Conservation (phyloP, 2,113 vertebrate genomes). For the Gracilinanus agilis region DNA sequence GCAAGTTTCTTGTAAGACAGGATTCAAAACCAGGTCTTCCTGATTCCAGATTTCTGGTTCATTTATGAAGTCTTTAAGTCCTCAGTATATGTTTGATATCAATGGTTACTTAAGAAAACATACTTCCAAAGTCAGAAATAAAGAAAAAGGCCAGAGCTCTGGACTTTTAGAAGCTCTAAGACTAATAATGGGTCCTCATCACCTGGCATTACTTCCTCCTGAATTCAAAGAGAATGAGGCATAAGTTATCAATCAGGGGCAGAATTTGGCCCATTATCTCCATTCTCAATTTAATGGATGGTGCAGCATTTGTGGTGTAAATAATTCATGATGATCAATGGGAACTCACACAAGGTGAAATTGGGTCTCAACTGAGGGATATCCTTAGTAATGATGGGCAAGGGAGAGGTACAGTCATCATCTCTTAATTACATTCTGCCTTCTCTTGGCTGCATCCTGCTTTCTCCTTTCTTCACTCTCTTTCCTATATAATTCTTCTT, state of each 20-base stretch:
- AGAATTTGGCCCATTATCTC: slow-evolving; percentile 55
- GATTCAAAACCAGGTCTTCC: neutral
- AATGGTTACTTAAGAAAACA: neutral
- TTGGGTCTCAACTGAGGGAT: slow-evolving; percentile 63
- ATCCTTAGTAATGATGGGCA: slow-evolving; percentile 52
- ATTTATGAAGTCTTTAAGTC: neutral
- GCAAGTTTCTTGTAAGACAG: neutral
- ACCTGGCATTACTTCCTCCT: neutral
- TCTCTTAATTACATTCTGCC: slow-evolving; percentile 74
- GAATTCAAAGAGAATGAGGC: neutral
- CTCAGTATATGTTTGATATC: neutral
- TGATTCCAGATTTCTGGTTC: neutral
- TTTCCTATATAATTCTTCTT: slow-evolving; percentile 43
- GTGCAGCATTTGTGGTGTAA: slow-evolving; percentile 69
- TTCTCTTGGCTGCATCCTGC: slow-evolving; percentile 62
- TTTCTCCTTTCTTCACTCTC: slow-evolving; percentile 33
- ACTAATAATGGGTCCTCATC: neutral
- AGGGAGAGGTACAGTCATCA: slow-evolving; percentile 56
- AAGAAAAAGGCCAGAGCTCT: neutral
- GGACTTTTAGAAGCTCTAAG: neutral
- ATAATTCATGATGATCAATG: slow-evolving; percentile 69
- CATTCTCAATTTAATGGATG: slow-evolving; percentile 52
- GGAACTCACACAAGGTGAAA: slow-evolving; percentile 66
- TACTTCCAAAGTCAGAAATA: neutral
- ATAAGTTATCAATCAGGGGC: neutral